Conservation (phyloP, 2,113 vertebrate species). For the Etheostoma spectabile region DNA sequence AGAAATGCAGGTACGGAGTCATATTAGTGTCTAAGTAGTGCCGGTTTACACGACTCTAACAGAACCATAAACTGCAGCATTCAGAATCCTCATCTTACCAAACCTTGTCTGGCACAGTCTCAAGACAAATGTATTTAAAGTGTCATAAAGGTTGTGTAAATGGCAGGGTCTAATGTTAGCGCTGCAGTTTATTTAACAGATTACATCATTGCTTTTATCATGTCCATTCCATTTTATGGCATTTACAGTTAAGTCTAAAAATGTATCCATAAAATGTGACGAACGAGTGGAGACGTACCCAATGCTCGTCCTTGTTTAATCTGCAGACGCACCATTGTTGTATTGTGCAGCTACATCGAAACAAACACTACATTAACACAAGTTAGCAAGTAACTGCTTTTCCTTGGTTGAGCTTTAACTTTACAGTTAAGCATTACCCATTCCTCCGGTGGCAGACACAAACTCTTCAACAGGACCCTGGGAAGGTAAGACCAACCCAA, state of each 20-base stretch:
- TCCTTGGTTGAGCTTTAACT: conserved; percentile 40
- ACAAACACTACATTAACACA: background rate
- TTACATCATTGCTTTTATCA: background rate
- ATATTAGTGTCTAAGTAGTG: background rate
- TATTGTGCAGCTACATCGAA: background rate
- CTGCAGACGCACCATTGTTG: background rate
- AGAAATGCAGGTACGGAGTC: too few species aligned
- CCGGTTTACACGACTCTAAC: background rate
- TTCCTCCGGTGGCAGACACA: background rate
- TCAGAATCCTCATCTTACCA: background rate
- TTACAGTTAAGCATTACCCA: background rate
- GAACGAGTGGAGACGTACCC: background rate
- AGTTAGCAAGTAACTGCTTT: background rate
- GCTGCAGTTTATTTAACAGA: background rate
- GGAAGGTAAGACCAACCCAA: background rate
- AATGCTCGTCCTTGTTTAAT: background rate
- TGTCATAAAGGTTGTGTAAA: background rate
- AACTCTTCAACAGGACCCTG: background rate
- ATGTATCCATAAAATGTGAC: background rate
- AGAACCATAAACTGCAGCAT: background rate
- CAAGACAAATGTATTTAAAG: background rate
- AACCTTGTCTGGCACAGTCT: background rate
- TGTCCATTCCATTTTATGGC: background rate
- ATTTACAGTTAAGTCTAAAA: background rate
- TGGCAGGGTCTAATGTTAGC: too few species aligned